Evolutionary conservation across 2,113 vertebrate species (phyloP), one percentile per base, ranked within the genome.

Genomic region (Ornithorhynchus anatinus): DNA sequence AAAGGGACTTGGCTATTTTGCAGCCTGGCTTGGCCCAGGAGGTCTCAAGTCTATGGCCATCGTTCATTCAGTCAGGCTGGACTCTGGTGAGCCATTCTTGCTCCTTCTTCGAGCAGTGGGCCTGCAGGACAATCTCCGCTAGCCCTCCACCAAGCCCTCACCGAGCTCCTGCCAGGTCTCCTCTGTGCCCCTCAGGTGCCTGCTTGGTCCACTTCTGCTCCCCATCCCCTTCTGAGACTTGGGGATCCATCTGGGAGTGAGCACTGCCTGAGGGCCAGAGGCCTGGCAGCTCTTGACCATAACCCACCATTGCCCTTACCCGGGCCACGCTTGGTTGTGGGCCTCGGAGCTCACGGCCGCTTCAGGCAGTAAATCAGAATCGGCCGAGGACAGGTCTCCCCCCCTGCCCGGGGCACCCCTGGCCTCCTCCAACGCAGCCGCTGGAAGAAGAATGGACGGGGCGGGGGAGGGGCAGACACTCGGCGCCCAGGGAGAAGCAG

Each of bases 401-500:
- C n/a, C 17, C 7, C 45, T 48, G 23, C 7, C 16, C 23, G 13
- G 13, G 13, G 13, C 23, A 29, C 47, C 8, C 13, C 11, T 8
- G 22, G 7, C 8, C 8, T 17, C 7, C 29, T 27, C 25, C 3
- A 16, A 13, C 14, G 23, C 25, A 8, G 20, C 27, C 6, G 47
- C 25, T 29, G 47, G 31, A 27, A 50, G 47, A 9, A 50, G 20
- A 10, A 13, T 17, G 25, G 15, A 4, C 31, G 14, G 47, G 15
- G 16, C 16, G 31, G 13, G 16, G 31, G 47, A 7, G 8, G 25
- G 31, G 27, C 8, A 29, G 47, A 50, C 25, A 17, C 87, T 82
- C 91, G 91, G 92, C 91, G 89, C 75, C 69, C 69, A 89, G 89
- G 92, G 91, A 94, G 86, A 86, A 80, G 82, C 53, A 87, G 91